Evolutionary conservation across 2,797 vertebrate genomes (phyloP), one percentile per base, ranked within the genome.

Genomic region (Kryptopterus vitreolus): DNA sequence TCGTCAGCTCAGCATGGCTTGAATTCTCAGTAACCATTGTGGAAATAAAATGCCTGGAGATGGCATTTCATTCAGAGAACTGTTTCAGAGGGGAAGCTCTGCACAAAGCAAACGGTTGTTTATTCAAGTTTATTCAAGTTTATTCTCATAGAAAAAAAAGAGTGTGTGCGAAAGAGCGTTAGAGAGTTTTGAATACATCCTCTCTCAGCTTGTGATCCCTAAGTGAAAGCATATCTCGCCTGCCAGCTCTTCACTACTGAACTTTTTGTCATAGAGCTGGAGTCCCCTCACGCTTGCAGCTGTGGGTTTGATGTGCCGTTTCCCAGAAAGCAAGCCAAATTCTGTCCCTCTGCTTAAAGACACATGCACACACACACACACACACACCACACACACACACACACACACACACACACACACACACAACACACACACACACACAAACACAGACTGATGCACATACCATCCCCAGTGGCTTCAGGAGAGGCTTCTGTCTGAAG

Each of bases 21-120:
- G 88, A 91, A 93, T 93, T 92, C 92, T 92, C 88, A 89, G 95
- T 96, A 95, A 95, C 96, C 94, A 96, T 95, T 94, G 95, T 91
- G 84, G 95, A 91, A 82, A 57, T 18, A 83, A 86, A 88, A 90
- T 88, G 90, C 89, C 92, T 89, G 89, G 88, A 90, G 90, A 91
- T 94, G 95, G 94, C 94, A 96, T 96, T 94, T 95, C 94, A 94
- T 95, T 92, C 91, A 92, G 92, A 92, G 93, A 84, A 90, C 86
- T 85, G 89, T 90, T 69, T 78, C 92, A 87, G 83, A 84, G 87
- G 88, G 84, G 89, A 85, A 87, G 83, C 88, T 83, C 88, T 84
- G 90, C 93, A 96, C 94, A 97, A 95, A 95, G 94, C 90, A 85
- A 84, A 84, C 87, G 52, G 95, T 96, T 96, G 95, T 96, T 95